phyloP scores from a whole-genome alignment of 2,888 invertebrate genomes.

The Adelphocoris suturalis region DNA sequence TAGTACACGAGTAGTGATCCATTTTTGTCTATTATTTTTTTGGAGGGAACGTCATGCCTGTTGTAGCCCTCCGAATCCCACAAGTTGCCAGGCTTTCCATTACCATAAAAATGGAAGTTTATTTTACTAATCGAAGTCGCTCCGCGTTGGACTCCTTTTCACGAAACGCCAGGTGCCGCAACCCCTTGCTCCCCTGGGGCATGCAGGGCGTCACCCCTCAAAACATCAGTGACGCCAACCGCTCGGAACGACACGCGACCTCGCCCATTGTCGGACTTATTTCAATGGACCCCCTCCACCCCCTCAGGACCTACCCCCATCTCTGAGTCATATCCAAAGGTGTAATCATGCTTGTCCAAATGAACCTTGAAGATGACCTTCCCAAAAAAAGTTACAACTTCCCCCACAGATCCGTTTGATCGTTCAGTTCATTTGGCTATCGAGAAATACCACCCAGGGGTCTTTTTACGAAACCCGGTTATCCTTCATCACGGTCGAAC shows the following conservation, averaged over 20 bases:
- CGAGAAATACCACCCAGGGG: background rate
- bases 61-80: background rate
- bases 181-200: conserved; percentile 37
- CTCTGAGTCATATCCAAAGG: conserved; percentile 54
- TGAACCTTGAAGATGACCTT: background rate
- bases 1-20: background rate
- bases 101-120: conserved; percentile 11
- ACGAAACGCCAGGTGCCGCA: conserved; percentile 43
- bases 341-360: conserved; percentile 53
- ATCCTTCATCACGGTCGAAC: conserved; percentile 29
- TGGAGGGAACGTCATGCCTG: background rate
- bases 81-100: conserved; percentile 7
- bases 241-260: conserved; percentile 65
- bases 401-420: conserved; percentile 45
- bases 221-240: conserved; percentile 57
- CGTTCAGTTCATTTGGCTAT: conserved; percentile 41
- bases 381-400: conserved; percentile 13
- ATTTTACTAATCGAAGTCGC: background rate
- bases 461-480: conserved; percentile 32
- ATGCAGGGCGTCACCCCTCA: background rate
- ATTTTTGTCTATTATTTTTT: background rate
- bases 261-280: background rate
- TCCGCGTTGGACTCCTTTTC: background rate
- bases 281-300: conserved; percentile 19
- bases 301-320: background rate